Percentiles rank a stretch among this genome's conserved stretches.
Evolutionary conservation across 2,888 invertebrate species (phyloP).

Genomic region (Tachystola acroxantha): DNA sequence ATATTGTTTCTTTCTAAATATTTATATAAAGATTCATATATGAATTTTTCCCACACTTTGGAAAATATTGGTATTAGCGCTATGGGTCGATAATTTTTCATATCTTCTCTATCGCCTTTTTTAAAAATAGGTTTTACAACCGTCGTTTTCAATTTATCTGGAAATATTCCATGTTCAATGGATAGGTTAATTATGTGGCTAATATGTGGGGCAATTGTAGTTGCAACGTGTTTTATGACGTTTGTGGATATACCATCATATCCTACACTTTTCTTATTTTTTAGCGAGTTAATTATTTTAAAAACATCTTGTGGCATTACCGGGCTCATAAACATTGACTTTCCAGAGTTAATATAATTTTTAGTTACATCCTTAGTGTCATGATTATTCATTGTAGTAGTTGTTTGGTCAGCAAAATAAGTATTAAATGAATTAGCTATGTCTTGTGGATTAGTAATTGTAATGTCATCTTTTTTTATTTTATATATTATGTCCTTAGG

Average conservation of each 20-base stretch:
- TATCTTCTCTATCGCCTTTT: neutral
- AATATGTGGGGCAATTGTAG: neutral
- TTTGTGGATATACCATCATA: constrained; percentile 4
- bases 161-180: constrained; percentile 2
- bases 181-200: constrained; percentile 2
- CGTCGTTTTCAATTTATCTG: neutral
- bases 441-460: neutral
- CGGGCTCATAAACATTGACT: neutral
- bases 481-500: neutral
- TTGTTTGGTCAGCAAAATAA: neutral
- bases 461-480: neutral
- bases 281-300: neutral
- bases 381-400: neutral
- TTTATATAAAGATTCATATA: neutral
- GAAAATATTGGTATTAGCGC: constrained; percentile 1
- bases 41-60: constrained; percentile 4
- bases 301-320: neutral
- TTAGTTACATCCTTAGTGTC: neutral
- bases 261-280: constrained; percentile 3
- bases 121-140: constrained; percentile 2
- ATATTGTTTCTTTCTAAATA: constrained; percentile 4
- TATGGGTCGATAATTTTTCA: constrained; percentile 3
- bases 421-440: neutral
- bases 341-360: neutral
- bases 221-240: neutral